Base-by-base conservation (phyloP, 2,113 vertebrate species). In the Pteruthius melanotis region DNA sequence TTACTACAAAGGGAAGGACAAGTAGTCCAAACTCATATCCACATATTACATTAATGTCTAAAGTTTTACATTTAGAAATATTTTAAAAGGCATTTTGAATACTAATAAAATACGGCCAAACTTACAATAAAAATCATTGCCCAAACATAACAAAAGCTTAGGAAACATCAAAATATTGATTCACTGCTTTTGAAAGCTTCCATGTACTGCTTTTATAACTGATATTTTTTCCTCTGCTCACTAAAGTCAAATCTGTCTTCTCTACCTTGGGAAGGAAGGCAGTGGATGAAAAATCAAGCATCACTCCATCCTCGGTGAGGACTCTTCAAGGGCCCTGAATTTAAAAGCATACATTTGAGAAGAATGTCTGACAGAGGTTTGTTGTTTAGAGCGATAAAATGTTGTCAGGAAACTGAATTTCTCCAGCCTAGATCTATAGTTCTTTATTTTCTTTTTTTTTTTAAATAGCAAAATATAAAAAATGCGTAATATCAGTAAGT, bases 101-200 rank as follows among this genome's bases (percentile, higher is more conserved):
- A 26, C 4, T 54, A 13, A 31, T 65, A 80, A 94, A 75, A 81
- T 28, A 27, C 4, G 66, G 17, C 5, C 30, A 87, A 52, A 42
- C 57, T 79, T 35, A 39, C 49, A 61, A 57, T 6, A 72, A 53
- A 92, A 90, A 84, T 6, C 4, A 85, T 22, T 72, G 14, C 15
- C 13, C 21, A 82, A 79, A 54, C 2, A 11, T 74, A 79, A 57
- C 0, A 1, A 76, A 91, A 83, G 11, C 28, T 91, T 81, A 77
- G 15, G 12, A 78, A 93, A 44, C 69, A 91, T 7, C 5, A 61
- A 30, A 23, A 68, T 50, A 91, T 16, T 30, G 30, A 83, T 64
- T 83, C 74, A 70, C 15, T 40, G 26, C 16, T 72, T 72, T 95
- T 83, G 63, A 85, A 84, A 79, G 26, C 15, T 87, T 81, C 30